phyloP scores from a whole-genome alignment of 2,888 invertebrate species.

The Callyntrura sp. region DNA sequence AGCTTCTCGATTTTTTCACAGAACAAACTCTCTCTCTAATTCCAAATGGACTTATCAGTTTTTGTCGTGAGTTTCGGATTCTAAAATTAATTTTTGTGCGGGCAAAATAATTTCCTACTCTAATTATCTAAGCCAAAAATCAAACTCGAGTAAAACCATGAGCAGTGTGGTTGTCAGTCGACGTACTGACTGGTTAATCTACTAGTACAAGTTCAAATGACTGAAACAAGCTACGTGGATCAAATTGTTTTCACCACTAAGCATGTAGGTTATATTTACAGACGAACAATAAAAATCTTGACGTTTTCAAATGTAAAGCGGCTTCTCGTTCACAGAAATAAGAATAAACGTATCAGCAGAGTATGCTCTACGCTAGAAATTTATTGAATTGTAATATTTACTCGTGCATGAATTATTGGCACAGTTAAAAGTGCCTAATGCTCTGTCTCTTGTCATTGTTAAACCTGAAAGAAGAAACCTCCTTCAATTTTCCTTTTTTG shows the following conservation, averaged over 20 bases:
- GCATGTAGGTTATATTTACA: neutral
- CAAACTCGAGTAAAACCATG: too few relatives aligned
- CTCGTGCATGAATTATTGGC: conserved; percentile 13
- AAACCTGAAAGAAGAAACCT: neutral
- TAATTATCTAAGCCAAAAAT: too few relatives aligned
- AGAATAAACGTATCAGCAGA: neutral
- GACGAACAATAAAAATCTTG: conserved; percentile 1
- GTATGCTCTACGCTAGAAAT: neutral
- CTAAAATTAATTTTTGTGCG: too few relatives aligned
- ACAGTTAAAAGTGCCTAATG: neutral
- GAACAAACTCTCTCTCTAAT: too few relatives aligned
- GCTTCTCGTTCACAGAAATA: neutral
- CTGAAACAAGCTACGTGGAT: neutral
- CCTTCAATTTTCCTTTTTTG: conserved; percentile 17
- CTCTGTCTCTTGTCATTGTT: neutral
- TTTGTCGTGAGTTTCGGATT: too few relatives aligned
- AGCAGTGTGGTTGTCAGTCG: too few relatives aligned
- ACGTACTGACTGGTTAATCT: too few relatives aligned
- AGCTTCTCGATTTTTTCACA: too few relatives aligned
- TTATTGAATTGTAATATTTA: neutral
- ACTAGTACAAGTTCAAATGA: neutral
- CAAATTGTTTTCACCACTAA: neutral
- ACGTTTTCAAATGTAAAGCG: neutral
- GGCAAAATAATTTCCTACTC: too few relatives aligned
- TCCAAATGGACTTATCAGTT: too few relatives aligned